Conservation (phyloP, 2,888 invertebrate genomes). For the Aspidiotus rigidus region DNA sequence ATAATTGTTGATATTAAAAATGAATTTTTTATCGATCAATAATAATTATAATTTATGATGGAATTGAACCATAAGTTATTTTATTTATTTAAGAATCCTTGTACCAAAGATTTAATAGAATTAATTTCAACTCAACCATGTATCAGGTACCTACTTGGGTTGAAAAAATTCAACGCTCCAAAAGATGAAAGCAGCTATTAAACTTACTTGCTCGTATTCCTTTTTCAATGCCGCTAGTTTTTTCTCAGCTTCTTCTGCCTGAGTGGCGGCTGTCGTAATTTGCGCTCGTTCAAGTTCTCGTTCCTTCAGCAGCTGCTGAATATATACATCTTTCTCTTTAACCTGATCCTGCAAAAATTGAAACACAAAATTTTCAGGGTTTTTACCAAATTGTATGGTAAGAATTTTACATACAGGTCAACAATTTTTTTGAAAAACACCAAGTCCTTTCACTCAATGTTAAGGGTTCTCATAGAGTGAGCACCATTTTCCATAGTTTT, state of each 20-base stretch:
- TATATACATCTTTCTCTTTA: slow-evolving; percentile 81
- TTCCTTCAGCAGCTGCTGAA: slow-evolving; percentile 84
- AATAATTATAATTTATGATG: no score
- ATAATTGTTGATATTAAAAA: no score
- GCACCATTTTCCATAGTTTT: no score
- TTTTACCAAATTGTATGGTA: no score
- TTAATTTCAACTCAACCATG: no score
- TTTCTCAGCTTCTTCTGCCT: slow-evolving; percentile 68
- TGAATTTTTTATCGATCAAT: no score
- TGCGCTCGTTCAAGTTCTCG: slow-evolving; percentile 83
- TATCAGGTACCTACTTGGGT: background rate
- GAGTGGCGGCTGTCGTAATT: slow-evolving; percentile 70
- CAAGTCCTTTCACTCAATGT: no score
- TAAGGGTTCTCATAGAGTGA: no score
- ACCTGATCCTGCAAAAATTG: slow-evolving; percentile 20
- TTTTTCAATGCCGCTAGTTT: slow-evolving; percentile 52
- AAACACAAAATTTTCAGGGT: no score
- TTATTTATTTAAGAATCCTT: background rate
- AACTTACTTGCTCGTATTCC: slow-evolving; percentile 48
- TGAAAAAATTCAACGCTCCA: background rate
- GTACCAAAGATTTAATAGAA: no score
- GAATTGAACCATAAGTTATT: background rate
- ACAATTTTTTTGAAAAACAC: no score
- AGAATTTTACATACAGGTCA: no score
- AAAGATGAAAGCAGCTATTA: background rate